phyloP scores from a whole-genome alignment of 2,888 invertebrate species.

The Eupithecia dodoneata region DNA sequence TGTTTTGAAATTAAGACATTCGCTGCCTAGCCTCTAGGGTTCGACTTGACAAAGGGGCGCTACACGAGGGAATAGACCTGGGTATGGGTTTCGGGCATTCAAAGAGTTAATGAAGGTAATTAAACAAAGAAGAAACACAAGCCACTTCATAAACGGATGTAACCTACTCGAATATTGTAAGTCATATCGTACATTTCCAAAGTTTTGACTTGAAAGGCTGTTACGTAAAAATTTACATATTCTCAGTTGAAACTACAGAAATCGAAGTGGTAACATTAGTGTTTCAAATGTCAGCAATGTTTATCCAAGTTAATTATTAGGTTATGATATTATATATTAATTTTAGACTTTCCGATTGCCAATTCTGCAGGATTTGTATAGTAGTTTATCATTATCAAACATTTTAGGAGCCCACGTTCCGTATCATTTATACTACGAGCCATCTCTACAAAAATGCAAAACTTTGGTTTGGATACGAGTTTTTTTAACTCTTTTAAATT shows the following conservation, averaged over 20 bases:
- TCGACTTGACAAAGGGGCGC: neutral
- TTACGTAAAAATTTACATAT: constrained; percentile 34
- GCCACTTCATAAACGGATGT: neutral
- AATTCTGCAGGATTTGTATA: neutral
- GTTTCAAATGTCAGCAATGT: constrained; percentile 30
- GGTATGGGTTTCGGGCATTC: neutral
- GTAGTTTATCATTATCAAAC: neutral
- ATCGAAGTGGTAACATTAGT: constrained; percentile 12
- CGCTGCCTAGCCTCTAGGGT: neutral
- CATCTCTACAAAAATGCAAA: neutral
- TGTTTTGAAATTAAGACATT: neutral
- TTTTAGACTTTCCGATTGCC: neutral
- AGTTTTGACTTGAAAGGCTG: constrained; percentile 2
- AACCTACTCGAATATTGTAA: constrained; percentile 5
- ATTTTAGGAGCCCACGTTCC: neutral
- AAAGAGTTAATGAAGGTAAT: neutral
- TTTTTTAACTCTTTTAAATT: neutral
- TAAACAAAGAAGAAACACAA: neutral
- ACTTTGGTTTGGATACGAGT: neutral
- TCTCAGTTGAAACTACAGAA: constrained; percentile 14
- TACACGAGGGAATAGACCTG: neutral
- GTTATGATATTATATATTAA: neutral
- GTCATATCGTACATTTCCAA: neutral
- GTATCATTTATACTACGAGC: neutral
- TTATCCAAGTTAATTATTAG: neutral